A percentile compares a stretch with the other conserved stretches of the same genome.
Evolutionary conservation across 2,797 vertebrate genomes (phyloP).

Genomic region (Numenius phaeopus): DNA sequence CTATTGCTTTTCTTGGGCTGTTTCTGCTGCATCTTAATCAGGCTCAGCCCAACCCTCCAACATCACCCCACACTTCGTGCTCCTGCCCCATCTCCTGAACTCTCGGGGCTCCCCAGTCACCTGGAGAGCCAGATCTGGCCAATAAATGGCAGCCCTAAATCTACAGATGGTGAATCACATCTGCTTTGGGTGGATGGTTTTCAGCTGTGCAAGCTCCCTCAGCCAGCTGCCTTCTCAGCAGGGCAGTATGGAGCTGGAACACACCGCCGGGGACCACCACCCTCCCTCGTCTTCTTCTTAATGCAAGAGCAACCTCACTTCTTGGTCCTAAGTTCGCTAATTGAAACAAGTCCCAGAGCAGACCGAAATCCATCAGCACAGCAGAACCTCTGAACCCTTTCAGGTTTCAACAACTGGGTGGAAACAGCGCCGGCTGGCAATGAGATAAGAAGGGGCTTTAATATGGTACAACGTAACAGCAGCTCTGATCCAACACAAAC

Average conservation of each 20-base stretch:
- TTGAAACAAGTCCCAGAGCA: neutral
- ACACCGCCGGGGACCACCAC: neutral
- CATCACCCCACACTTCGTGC: fast-evolving
- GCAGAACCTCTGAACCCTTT: neutral
- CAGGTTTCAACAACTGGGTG: neutral
- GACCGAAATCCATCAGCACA: neutral
- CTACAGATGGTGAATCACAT: neutral
- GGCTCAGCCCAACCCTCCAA: neutral
- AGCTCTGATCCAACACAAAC: neutral
- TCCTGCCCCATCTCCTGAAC: neutral
- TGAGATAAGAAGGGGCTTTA: neutral
- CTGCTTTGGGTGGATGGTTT: neutral
- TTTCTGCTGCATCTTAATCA: neutral
- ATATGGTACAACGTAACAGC: fast-evolving
- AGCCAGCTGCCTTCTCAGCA: neutral
- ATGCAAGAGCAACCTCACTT: neutral
- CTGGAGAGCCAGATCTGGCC: fast-evolving
- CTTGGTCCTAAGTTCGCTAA: neutral
- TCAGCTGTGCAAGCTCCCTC: neutral
- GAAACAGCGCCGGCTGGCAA: neutral
- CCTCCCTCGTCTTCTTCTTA: neutral
- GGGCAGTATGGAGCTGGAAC: neutral
- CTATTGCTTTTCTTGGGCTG: neutral
- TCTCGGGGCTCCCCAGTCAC: neutral
- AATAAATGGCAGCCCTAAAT: neutral